Evolutionary conservation across 2,113 vertebrate species (phyloP).

Genomic region (Menidia beryllina): DNA sequence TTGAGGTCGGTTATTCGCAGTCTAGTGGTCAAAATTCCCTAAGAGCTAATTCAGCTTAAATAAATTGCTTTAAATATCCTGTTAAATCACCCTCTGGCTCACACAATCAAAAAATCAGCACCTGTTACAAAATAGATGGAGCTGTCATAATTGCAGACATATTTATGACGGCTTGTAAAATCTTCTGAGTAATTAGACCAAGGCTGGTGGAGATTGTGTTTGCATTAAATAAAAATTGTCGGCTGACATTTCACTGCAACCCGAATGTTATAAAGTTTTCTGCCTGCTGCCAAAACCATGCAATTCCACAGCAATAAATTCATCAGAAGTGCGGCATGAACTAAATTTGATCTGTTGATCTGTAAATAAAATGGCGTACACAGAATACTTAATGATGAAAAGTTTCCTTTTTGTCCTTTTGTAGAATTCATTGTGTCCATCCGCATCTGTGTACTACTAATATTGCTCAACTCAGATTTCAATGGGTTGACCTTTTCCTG

Average conservation of each 20-base stretch:
- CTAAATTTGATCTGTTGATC: slow-evolving; percentile 33
- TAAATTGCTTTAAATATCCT: slow-evolving; percentile 11
- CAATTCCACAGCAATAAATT: slow-evolving; percentile 51
- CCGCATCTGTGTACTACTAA: not conserved
- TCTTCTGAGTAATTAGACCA: slow-evolving; percentile 41
- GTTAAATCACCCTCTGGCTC: slow-evolving; percentile 23
- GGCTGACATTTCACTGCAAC: slow-evolving; percentile 50
- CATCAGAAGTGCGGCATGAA: slow-evolving; percentile 45
- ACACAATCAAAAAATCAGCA: slow-evolving; percentile 18
- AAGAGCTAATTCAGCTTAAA: slow-evolving; percentile 14
- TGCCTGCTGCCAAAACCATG: slow-evolving; percentile 58
- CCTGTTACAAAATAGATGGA: slow-evolving; percentile 35
- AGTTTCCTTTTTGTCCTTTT: slow-evolving; percentile 24
- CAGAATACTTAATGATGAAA: slow-evolving; percentile 45
- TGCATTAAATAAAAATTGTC: slow-evolving; percentile 54
- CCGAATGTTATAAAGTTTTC: slow-evolving; percentile 45
- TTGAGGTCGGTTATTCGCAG: not conserved
- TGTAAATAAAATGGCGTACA: slow-evolving; percentile 44
- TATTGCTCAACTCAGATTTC: not conserved
- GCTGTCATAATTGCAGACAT: slow-evolving; percentile 58
- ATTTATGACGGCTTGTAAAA: slow-evolving; percentile 52
- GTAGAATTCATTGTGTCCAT: not conserved
- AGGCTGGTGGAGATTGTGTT: slow-evolving; percentile 52
- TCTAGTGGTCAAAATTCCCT: slow-evolving; percentile 16
- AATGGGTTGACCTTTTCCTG: not conserved